These are phyloP conservation scores for Drosophila maculinotata DNA, from an alignment of 2,888 invertebrate genomes.

Conservation along the genomic window DNA sequence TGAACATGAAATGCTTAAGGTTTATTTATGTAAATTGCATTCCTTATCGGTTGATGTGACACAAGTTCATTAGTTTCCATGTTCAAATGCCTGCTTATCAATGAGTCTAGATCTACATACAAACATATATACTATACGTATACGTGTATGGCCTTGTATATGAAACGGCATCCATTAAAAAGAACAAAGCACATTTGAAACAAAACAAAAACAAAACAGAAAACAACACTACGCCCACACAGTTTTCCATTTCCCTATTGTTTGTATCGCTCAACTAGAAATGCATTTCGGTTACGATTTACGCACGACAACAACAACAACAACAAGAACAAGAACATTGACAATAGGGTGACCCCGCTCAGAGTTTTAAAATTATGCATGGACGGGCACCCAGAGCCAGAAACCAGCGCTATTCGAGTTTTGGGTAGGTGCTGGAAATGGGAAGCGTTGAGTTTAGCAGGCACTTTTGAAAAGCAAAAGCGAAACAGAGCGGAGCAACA, in stretches of 20 bases:
- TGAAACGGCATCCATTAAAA: slow-evolving; percentile 28
- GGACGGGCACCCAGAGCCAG: slow-evolving; percentile 68
- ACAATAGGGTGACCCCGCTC: slow-evolving; percentile 45
- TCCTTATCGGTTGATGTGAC: slow-evolving; percentile 25
- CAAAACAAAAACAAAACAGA: slow-evolving; percentile 26
- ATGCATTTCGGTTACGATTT: slow-evolving; percentile 48
- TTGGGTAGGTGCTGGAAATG: background rate
- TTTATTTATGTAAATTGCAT: slow-evolving; percentile 36
- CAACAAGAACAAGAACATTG: slow-evolving; percentile 23
- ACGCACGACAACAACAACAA: slow-evolving; percentile 34
- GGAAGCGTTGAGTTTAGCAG: background rate
- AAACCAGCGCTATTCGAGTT: too few species aligned
- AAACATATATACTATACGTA: slow-evolving; percentile 14
- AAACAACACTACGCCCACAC: slow-evolving; percentile 53
- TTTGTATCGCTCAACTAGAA: slow-evolving; percentile 30
- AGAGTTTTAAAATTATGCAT: slow-evolving; percentile 68
- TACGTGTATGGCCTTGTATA: slow-evolving; percentile 43
- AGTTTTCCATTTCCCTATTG: slow-evolving; percentile 42
- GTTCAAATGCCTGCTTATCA: slow-evolving; percentile 22
- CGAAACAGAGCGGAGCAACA: slow-evolving; percentile 71
- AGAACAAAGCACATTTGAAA: slow-evolving; percentile 35
- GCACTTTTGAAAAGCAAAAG: slow-evolving; percentile 30
- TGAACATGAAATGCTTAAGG: slow-evolving; percentile 2
- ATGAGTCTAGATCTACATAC: slow-evolving; percentile 29
- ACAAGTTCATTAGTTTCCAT: slow-evolving; percentile 30